These are phyloP conservation scores for Formica selysi DNA, from an alignment of 1,140 invertebrate species.

Conservation along the genomic window DNA sequence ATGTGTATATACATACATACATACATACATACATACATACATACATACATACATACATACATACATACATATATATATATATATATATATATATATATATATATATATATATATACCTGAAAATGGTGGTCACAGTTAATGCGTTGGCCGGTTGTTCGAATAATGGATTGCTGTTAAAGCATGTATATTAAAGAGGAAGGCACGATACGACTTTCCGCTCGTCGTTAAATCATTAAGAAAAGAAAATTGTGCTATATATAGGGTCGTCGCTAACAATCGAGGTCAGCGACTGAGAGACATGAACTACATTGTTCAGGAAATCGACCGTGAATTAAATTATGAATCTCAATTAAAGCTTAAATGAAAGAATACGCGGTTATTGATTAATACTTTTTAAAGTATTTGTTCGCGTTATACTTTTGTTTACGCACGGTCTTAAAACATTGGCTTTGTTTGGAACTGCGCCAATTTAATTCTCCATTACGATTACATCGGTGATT, in stretches of 20 bases:
- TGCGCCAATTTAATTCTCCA: conserved; percentile 10
- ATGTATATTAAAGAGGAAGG: conserved; percentile 70
- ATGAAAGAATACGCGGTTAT: not conserved
- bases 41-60: too few species aligned
- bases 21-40: not conserved
- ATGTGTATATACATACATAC: not conserved
- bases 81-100: not conserved
- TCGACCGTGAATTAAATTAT: conserved; percentile 44
- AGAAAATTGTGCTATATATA: conserved; percentile 67
- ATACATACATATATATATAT: too few species aligned
- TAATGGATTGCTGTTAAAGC: conserved; percentile 72
- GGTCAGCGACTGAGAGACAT: conserved; percentile 13
- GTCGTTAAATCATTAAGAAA: conserved; percentile 52
- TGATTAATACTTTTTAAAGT: not conserved
- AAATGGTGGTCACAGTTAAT: conserved; percentile 64
- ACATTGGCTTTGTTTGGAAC: conserved; percentile 6
- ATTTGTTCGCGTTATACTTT: not conserved
- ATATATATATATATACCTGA: not conserved
- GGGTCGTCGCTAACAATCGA: conserved; percentile 43
- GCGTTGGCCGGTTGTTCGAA: conserved; percentile 51
- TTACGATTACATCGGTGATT: not conserved
- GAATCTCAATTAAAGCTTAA: conserved; percentile 8
- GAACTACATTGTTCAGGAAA: conserved; percentile 5
- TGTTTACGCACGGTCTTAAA: not conserved
- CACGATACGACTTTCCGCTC: conserved; percentile 15